Evolutionary conservation across 2,888 invertebrate species (phyloP), one percentile per base, ranked within the genome.

Genomic region (Tenthredo mesomela): DNA sequence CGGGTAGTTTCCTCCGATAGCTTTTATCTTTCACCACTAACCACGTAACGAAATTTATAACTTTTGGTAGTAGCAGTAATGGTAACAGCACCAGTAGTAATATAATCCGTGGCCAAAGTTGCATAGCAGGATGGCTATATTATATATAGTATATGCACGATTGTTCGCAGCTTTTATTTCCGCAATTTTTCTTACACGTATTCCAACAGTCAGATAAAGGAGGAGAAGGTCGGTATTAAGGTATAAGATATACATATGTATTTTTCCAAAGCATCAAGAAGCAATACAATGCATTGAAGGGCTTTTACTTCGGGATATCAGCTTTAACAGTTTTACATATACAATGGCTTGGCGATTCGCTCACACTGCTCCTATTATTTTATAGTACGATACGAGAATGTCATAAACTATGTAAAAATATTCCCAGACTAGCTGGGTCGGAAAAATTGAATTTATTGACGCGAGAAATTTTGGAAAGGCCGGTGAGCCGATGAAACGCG

Each of bases 361-460:
- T 12, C 29, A 33, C 40, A 9, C 61, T 58, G 25, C 61, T 58
- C 21, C 40, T 25, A 25, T 37, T 65, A 65, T 40, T 80, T 80
- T 58, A 61, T 80, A 33, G 37, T 37, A 12, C 65, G 61, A 40
- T 61, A 80, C 65, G 61, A 43, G 50, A 61, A 61, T 65, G 21
- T 61, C 65, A 40, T 65, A 61, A 80, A 80, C 80, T 61, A 80
- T 65, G 58, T 25, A 80, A 80, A 80, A 80, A 80, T 80, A 80
- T 80, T 80, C 61, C 21, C 61, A 18, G 15, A 65, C 40, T 40
- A 43, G 61, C 65, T 43, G 58, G 77, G 40, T 25, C 37, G 80
- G 43, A 61, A 65, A 80, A 80, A 80, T 80, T 80, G 61, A 80
- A 61, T 80, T 65, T 61, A 80, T 80, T 65, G 80, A 80, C 65